Conservation (phyloP, 1,140 invertebrate genomes). For the Asbolus verrucosus region DNA sequence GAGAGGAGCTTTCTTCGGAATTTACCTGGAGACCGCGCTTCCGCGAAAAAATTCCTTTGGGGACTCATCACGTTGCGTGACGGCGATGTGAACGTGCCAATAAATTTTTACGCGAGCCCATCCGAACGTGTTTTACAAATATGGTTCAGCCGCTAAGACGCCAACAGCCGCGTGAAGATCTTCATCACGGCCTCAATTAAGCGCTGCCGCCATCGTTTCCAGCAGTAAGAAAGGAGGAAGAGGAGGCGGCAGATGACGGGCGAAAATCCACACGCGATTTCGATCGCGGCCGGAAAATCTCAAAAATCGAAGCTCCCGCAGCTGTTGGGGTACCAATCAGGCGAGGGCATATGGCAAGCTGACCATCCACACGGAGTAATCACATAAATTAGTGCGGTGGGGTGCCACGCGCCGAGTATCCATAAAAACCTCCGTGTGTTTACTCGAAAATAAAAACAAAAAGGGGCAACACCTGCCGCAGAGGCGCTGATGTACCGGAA, state of each 20-base stretch:
- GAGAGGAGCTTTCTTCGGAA: slow-evolving; percentile 5
- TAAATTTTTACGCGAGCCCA: slow-evolving; percentile 22
- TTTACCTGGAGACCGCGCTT: slow-evolving; percentile 1
- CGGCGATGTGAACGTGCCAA: not conserved
- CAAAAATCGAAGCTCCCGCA: slow-evolving; percentile 25
- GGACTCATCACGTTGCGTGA: slow-evolving; percentile 22
- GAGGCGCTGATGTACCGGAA: slow-evolving; percentile 45
- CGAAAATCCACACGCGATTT: not conserved
- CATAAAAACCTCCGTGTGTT: slow-evolving; percentile 30
- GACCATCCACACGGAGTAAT: slow-evolving; percentile 27
- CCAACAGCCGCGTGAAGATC: slow-evolving; percentile 28
- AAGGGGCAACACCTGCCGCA: slow-evolving; percentile 19
- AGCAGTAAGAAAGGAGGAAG: slow-evolving; percentile 6
- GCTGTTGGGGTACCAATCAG: slow-evolving; percentile 32
- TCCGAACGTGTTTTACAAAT: slow-evolving; percentile 41
- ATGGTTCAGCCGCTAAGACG: slow-evolving; percentile 23
- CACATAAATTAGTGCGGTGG: slow-evolving; percentile 43
- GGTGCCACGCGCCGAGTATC: slow-evolving; percentile 42
- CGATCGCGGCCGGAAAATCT: slow-evolving; percentile 13
- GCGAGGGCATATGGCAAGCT: slow-evolving; percentile 43
- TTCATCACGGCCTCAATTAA: slow-evolving; percentile 29
- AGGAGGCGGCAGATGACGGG: slow-evolving; percentile 5
- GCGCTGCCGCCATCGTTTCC: not conserved
- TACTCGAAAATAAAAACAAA: slow-evolving; percentile 42
- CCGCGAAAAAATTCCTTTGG: slow-evolving; percentile 11